Conservation (phyloP, 2,113 vertebrate genomes). For the Nothobranchius furzeri region DNA sequence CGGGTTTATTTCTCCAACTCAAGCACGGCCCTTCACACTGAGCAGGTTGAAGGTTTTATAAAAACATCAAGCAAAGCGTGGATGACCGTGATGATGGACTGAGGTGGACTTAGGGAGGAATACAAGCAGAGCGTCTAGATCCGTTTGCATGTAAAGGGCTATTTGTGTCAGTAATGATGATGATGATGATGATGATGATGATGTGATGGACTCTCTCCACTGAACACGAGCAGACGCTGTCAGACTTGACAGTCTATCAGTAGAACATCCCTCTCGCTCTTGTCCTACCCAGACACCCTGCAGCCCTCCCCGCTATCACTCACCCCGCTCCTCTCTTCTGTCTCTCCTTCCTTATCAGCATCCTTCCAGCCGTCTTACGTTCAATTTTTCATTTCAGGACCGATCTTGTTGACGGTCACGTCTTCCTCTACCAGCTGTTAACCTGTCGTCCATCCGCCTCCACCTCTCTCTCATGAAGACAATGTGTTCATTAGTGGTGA, state of each 20-base stretch:
- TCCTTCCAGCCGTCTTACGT: slow-evolving; percentile 68
- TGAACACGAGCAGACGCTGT: slow-evolving; percentile 70
- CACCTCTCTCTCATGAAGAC: slow-evolving; percentile 41
- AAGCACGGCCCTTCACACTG: too few species aligned
- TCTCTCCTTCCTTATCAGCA: slow-evolving; percentile 68
- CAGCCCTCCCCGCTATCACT: slow-evolving; percentile 35
- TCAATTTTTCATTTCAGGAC: slow-evolving; percentile 77
- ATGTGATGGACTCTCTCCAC: slow-evolving; percentile 59
- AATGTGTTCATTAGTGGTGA: slow-evolving; percentile 44
- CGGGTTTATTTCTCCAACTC: too few species aligned
- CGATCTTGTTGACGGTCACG: slow-evolving; percentile 66
- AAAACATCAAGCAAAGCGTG: too few species aligned
- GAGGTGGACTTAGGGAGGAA: neutral
- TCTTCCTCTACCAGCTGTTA: slow-evolving; percentile 55
- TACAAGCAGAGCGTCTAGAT: slow-evolving; percentile 8
- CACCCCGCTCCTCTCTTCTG: slow-evolving; percentile 39
- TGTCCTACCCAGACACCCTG: slow-evolving; percentile 23
- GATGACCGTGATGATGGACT: slow-evolving; percentile 3
- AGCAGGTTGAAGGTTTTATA: too few species aligned
- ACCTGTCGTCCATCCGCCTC: slow-evolving; percentile 23
- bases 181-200: slow-evolving; percentile 37
- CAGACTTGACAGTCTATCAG: slow-evolving; percentile 74
- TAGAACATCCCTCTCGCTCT: slow-evolving; percentile 54
- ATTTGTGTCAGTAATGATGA: slow-evolving; percentile 37
- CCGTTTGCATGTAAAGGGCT: slow-evolving; percentile 20